phyloP scores from a whole-genome alignment of 2,797 vertebrate species.

The Protosalanx chinensis region DNA sequence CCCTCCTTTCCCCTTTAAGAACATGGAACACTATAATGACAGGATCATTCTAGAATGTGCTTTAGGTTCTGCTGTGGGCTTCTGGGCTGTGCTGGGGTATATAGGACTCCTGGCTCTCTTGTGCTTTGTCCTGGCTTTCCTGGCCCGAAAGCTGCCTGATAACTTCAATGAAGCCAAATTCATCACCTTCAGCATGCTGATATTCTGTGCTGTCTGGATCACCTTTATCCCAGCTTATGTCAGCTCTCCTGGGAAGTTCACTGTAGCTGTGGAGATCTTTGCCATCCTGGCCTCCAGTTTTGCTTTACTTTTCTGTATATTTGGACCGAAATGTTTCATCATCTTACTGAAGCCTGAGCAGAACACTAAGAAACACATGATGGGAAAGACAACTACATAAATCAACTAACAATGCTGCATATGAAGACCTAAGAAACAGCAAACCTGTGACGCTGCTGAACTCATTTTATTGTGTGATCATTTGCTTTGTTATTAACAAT shows the following conservation, averaged over 20 bases:
- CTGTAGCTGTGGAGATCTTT: conserved; percentile 22
- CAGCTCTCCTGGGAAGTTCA: conserved; percentile 24
- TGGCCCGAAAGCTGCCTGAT: conserved; percentile 20
- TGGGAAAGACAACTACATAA: conserved; percentile 17
- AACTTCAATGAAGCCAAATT: conserved; percentile 22
- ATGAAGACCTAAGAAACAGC: too few relatives aligned
- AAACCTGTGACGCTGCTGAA: too few relatives aligned
- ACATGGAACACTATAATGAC: conserved; percentile 20
- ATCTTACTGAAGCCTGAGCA: conserved; percentile 45
- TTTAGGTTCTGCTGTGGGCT: conserved; percentile 12
- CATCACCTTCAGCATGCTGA: conserved; percentile 31
- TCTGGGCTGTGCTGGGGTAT: conserved; percentile 17
- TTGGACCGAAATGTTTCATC: conserved; percentile 43
- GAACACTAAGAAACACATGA: conserved; percentile 47
- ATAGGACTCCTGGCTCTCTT: conserved; percentile 14
- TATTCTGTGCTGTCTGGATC: conserved; percentile 25
- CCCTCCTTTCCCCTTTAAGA: conserved; percentile 11
- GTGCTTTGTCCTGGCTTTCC: conserved; percentile 26
- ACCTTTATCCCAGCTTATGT: conserved; percentile 27
- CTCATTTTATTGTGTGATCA: too few relatives aligned
- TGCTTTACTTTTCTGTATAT: conserved; percentile 42
- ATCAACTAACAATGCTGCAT: neutral
- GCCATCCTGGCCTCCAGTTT: conserved; percentile 44
- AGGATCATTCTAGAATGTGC: conserved; percentile 25
- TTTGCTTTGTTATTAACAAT: too few relatives aligned